Evolutionary conservation across 92 coral and sea anemone species (phyloP).

Genomic region (Palythoa caribaeorum): DNA sequence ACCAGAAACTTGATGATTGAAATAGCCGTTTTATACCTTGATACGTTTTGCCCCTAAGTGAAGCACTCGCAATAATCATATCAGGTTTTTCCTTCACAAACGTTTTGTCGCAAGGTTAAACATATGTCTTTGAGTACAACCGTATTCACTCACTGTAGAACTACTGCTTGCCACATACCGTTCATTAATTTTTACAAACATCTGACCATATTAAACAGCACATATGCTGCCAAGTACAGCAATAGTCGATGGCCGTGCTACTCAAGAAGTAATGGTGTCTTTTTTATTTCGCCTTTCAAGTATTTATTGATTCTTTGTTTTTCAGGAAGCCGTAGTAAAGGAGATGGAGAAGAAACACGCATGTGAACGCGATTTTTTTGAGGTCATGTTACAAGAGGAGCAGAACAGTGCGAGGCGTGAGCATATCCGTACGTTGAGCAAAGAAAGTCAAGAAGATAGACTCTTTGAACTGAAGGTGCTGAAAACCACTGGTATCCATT

Average conservation of each 20-base stretch:
- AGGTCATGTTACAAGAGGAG: conserved; percentile 85
- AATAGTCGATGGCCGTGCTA: background rate
- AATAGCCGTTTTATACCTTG: no score
- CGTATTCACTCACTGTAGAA: background rate
- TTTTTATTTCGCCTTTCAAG: background rate
- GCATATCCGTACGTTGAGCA: conserved; percentile 70
- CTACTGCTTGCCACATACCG: background rate
- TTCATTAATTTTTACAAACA: no score
- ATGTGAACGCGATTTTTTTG: conserved; percentile 89
- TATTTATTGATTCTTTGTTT: background rate
- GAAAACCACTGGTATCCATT: background rate
- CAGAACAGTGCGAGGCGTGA: conserved; percentile 75
- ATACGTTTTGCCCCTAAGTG: no score
- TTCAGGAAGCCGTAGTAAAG: conserved; percentile 93
- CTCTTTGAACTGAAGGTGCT: conserved; percentile 90
- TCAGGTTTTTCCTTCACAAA: no score
- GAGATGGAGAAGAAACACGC: conserved; percentile 94
- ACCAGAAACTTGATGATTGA: no score
- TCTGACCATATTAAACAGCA: no score
- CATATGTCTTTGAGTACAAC: background rate
- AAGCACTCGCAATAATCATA: no score
- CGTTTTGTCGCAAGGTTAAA: no score
- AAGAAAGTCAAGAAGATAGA: conserved; percentile 79
- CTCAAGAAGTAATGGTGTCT: no score
- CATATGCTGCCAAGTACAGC: no score